Conservation (phyloP, 2,797 vertebrate species). For the Hafferia zeledoni region DNA sequence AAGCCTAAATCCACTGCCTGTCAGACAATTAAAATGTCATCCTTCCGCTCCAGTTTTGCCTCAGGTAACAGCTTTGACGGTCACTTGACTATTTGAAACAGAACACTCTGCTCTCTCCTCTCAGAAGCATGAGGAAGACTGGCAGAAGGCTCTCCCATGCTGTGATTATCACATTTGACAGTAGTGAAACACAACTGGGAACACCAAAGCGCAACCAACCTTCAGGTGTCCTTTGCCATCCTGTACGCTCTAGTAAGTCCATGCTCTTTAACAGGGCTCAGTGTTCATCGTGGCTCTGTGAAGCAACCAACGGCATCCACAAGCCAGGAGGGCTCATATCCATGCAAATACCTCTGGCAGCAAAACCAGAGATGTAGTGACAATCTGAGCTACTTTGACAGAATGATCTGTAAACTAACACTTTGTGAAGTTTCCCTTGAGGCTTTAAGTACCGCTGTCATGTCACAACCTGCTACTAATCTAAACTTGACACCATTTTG, state of each 20-base stretch:
- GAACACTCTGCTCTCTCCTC: background rate
- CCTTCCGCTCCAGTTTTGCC: background rate
- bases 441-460: background rate
- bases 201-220: background rate
- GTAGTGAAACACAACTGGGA: background rate
- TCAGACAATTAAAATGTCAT: background rate
- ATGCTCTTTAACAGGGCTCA: background rate
- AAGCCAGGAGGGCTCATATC: background rate
- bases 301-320: background rate
- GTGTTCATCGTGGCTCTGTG: background rate
- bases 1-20: background rate
- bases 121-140: rapidly evolving
- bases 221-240: background rate
- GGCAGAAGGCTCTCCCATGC: background rate
- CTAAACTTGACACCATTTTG: background rate
- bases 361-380: background rate
- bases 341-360: background rate
- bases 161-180: background rate
- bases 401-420: background rate
- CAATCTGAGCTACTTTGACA: background rate
- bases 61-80: background rate
- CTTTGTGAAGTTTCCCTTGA: background rate
- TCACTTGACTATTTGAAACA: background rate
- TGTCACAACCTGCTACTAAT: background rate
- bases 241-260: background rate